These are phyloP conservation scores for Sebastes melanostomus DNA, from an alignment of 2,797 vertebrate species.

Conservation along the genomic window DNA sequence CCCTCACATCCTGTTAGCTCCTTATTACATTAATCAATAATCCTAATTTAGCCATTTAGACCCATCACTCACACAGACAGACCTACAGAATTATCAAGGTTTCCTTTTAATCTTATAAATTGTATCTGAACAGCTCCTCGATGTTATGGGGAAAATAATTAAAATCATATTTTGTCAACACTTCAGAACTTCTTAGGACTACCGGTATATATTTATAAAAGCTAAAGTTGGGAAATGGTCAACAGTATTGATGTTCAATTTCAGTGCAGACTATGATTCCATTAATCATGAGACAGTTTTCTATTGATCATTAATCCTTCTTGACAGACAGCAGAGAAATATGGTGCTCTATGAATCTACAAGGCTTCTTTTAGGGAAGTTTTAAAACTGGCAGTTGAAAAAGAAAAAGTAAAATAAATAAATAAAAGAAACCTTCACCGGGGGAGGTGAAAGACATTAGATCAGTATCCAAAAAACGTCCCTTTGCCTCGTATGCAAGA, in stretches of 20 bases:
- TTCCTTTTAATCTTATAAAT: neutral
- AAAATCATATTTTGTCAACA: neutral
- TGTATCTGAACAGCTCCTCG: neutral
- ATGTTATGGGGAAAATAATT: neutral
- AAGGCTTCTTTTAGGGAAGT: neutral
- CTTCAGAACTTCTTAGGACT: neutral
- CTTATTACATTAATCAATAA: neutral
- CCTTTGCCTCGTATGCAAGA: constrained; percentile 3
- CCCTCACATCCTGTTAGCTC: neutral
- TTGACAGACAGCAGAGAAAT: constrained; percentile 5
- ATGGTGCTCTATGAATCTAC: neutral
- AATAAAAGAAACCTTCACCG: neutral
- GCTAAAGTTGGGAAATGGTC: neutral
- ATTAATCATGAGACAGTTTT: constrained; percentile 16
- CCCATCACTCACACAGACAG: neutral
- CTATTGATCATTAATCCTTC: neutral
- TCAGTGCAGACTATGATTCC: neutral
- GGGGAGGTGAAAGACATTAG: constrained; percentile 10
- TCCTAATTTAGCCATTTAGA: neutral
- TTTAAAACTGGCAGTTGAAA: neutral
- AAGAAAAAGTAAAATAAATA: neutral
- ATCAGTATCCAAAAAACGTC: constrained; percentile 14
- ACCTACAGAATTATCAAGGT: neutral
- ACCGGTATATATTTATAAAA: neutral
- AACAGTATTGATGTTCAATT: neutral